Evolutionary conservation across 2,797 vertebrate species (phyloP), one percentile per base, ranked within the genome.

Genomic region (Leuciscus waleckii): DNA sequence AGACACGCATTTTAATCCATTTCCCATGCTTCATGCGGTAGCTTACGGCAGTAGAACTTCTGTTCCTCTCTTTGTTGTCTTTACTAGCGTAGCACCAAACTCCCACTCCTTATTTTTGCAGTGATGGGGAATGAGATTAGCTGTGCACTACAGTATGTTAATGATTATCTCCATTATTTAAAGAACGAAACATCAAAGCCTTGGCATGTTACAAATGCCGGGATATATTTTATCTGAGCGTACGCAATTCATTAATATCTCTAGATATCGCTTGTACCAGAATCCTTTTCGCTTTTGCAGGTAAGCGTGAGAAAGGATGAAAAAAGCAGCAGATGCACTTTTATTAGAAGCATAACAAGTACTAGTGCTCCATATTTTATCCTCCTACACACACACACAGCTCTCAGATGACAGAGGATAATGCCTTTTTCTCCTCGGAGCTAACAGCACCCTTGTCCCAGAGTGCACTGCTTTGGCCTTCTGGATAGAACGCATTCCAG

Each of bases 21-120:
- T 86, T 83, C 63, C 54, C 46, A 68, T 43, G 23, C 46, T 67
- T 86, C 61, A n/a, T 85, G 49, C 39, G 43, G 4, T 39, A 67
- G 89, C 83, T 87, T 71, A 39, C 61, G 83, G 87, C 83, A 70
- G 58, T 76, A 79, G 85, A 88, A 79, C 86, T 88, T 87, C 85
- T 88, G 83, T 85, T 87, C 78, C 46, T 76, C 51, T 73, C 41
- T 85, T 86, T 89, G 79, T 87, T 88, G 84, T 87, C 49, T 76
- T 83, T 83, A 41, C 51, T 77, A 84, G 81, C 54, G 37, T 86
- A 79, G 61, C 84, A 82, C 68, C 49, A 87, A 76, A 87, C 85
- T 87, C 89, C 89, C 41, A 86, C 87, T 81, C 87, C 41, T 83
- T 88, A 67, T 84, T 65, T 16, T 76, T 68, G 32, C 51, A 46